These are phyloP conservation scores for Varroa destructor DNA, from an alignment of 1,140 invertebrate species.

Conservation along the genomic window DNA sequence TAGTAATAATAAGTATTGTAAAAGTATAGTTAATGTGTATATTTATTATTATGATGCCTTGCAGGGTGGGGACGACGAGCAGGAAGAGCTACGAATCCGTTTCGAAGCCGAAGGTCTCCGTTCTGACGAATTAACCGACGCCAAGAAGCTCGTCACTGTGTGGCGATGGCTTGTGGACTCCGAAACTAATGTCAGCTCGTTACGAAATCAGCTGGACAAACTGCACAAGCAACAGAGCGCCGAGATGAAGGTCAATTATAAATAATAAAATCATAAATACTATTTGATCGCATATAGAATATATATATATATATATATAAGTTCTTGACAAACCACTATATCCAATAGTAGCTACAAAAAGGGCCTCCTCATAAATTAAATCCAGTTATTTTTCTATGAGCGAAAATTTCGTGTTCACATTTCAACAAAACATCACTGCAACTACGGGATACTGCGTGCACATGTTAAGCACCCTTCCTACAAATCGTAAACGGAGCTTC, in stretches of 20 bases:
- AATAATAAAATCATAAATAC: neutral
- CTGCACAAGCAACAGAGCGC: constrained; percentile 34
- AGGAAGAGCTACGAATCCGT: constrained; percentile 33
- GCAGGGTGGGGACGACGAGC: constrained; percentile 35
- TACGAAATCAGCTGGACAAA: constrained; percentile 36
- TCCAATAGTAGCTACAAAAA: no score
- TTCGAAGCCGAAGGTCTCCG: constrained; percentile 35
- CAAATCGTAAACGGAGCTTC: no score
- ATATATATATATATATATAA: neutral
- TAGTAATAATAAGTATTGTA: no score
- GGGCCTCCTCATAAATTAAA: neutral
- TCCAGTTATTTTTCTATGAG: neutral
- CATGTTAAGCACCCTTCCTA: no score
- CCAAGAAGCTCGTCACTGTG: constrained; percentile 33
- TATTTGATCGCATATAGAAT: neutral
- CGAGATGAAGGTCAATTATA: constrained; percentile 33
- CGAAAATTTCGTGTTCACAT: no score
- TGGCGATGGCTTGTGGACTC: constrained; percentile 36
- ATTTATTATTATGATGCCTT: neutral
- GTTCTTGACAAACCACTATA: neutral
- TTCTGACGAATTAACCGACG: constrained; percentile 31
- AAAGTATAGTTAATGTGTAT: no score
- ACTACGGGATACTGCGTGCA: no score
- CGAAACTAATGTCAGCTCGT: constrained; percentile 35
- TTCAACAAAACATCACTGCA: no score